Conservation (phyloP, 2,113 vertebrate genomes). For the Zosterops borbonicus region DNA sequence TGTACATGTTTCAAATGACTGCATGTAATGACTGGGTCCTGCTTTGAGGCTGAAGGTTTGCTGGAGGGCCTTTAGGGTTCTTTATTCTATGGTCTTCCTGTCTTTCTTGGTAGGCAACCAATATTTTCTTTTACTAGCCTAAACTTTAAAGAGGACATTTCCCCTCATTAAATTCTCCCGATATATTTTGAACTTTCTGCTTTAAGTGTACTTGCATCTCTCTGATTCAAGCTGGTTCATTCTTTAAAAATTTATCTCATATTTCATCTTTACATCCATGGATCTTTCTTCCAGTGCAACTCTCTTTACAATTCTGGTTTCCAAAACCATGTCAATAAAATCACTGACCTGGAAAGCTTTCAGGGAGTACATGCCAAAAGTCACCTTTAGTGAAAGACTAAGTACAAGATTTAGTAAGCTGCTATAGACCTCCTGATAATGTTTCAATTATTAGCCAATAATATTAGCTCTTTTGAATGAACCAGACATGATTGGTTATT, state of each 20-base stretch:
- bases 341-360: neutral
- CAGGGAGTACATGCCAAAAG: neutral
- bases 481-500: neutral
- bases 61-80: neutral
- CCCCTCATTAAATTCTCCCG: neutral
- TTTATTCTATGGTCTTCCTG: neutral
- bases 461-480: neutral
- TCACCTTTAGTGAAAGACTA: neutral
- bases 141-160: neutral
- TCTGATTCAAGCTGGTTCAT: neutral
- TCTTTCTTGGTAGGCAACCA: neutral
- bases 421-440: neutral
- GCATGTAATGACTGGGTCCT: neutral
- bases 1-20: neutral
- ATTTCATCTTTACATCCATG: neutral
- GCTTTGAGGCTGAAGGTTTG: neutral
- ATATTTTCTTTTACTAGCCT: neutral
- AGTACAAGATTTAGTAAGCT: neutral
- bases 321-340: neutral
- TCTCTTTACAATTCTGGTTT: neutral
- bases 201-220: neutral
- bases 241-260: neutral
- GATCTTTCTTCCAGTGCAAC: neutral
- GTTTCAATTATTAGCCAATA: neutral
- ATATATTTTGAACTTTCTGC: neutral